Conservation (phyloP, 2,888 invertebrate species). For the Trachelus iudaicus region DNA sequence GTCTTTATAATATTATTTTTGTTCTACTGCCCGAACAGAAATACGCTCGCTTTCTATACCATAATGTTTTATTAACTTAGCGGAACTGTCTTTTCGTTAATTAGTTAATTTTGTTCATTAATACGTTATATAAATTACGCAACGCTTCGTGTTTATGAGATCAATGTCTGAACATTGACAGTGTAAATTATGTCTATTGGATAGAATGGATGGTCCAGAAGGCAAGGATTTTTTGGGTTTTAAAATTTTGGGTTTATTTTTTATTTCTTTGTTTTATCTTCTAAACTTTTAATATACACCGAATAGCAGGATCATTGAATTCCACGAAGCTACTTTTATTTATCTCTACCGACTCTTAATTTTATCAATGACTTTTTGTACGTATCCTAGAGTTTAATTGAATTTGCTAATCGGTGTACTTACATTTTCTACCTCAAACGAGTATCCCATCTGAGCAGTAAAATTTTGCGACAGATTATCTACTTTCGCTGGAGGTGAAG, state of each 20-base stretch:
- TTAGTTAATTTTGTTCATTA: background rate
- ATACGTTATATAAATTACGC: background rate
- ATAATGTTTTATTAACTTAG: background rate
- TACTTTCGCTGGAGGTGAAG: constrained; percentile 60
- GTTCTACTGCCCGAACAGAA: background rate
- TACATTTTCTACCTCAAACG: background rate
- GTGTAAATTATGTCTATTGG: background rate
- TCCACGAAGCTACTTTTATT: background rate
- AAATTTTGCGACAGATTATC: constrained; percentile 48
- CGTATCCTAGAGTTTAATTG: background rate
- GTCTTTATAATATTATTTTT: background rate
- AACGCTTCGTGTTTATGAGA: background rate
- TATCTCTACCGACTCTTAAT: background rate
- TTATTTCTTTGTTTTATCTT: background rate
- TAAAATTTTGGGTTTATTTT: background rate
- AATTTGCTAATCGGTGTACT: background rate
- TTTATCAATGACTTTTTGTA: background rate
- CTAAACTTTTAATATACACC: background rate
- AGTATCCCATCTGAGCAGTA: background rate
- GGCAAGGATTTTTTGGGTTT: background rate
- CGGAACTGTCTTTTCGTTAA: background rate
- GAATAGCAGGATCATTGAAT: background rate
- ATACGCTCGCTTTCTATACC: background rate
- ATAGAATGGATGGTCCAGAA: background rate
- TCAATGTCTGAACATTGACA: background rate